These are phyloP conservation scores for Pogoniulus pusillus DNA, from an alignment of 2,797 vertebrate genomes.

Conservation along the genomic window DNA sequence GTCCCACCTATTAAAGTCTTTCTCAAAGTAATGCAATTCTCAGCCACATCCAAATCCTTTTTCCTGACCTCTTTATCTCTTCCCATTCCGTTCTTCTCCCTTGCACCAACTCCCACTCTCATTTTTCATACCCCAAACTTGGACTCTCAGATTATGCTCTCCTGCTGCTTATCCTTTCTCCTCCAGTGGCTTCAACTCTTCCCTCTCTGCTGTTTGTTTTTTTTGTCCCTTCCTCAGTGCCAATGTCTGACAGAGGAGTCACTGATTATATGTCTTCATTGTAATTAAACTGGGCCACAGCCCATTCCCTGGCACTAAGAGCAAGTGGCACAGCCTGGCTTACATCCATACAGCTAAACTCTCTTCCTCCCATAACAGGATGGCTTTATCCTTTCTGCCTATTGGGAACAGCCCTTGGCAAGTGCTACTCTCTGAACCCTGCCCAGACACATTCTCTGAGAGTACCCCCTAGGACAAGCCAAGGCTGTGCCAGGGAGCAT, in stretches of 20 bases:
- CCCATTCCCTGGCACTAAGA: conserved; percentile 44
- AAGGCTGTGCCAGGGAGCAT: conserved; percentile 32
- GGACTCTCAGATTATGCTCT: background rate
- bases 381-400: conserved; percentile 63
- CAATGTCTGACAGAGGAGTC: conserved; percentile 32
- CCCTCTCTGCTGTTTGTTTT: background rate
- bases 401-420: conserved; percentile 63
- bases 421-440: conserved; percentile 46
- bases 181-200: conserved; percentile 8
- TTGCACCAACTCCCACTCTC: background rate
- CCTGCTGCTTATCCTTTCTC: background rate
- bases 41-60: background rate
- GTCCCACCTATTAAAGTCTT: background rate
- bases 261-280: conserved; percentile 69
- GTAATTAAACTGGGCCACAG: conserved; percentile 65
- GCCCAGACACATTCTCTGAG: conserved; percentile 32
- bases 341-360: conserved; percentile 57
- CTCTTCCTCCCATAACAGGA: conserved; percentile 57
- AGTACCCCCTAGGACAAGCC: conserved; percentile 36
- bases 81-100: background rate
- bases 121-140: background rate
- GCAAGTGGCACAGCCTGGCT: conserved; percentile 64
- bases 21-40: background rate
- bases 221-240: background rate
- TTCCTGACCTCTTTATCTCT: background rate